A percentile compares a stretch with the other conserved stretches of the same genome.
phyloP scores from a whole-genome alignment of 1,140 invertebrate genomes.

The Zophobas morio region DNA sequence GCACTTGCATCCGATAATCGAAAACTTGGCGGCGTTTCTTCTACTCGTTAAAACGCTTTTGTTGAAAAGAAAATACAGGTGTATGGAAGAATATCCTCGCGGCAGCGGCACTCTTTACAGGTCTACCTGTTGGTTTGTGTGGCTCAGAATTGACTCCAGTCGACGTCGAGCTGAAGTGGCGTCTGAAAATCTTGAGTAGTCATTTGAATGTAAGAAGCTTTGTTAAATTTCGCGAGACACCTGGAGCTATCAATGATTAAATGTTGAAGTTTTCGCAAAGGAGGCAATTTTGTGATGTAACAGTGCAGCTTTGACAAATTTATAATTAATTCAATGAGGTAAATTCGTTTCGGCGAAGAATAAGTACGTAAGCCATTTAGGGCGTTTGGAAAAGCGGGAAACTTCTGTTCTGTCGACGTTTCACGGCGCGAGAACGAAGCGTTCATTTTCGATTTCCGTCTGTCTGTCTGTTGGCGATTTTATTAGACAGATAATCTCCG shows the following conservation, averaged over 20 bases:
- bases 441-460: not conserved
- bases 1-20: too few species aligned
- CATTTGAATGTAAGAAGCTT: not conserved
- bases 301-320: constrained; percentile 13
- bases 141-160: too few species aligned
- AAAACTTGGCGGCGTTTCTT: too few species aligned
- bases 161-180: not conserved
- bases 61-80: too few species aligned
- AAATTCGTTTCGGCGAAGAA: constrained; percentile 4
- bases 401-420: not conserved
- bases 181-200: constrained; percentile 8
- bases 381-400: not conserved
- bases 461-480: too few species aligned
- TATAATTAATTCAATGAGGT: constrained; percentile 10
- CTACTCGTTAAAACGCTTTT: too few species aligned
- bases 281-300: not conserved
- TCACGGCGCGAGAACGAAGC: not conserved
- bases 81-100: too few species aligned
- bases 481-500: too few species aligned
- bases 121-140: too few species aligned
- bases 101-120: too few species aligned
- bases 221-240: constrained; percentile 5
- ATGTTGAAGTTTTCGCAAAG: not conserved
- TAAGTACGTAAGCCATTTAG: not conserved
- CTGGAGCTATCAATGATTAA: constrained; percentile 28